phyloP scores from a whole-genome alignment of 2,113 vertebrate genomes.

The Chaetodon trifascialis region DNA sequence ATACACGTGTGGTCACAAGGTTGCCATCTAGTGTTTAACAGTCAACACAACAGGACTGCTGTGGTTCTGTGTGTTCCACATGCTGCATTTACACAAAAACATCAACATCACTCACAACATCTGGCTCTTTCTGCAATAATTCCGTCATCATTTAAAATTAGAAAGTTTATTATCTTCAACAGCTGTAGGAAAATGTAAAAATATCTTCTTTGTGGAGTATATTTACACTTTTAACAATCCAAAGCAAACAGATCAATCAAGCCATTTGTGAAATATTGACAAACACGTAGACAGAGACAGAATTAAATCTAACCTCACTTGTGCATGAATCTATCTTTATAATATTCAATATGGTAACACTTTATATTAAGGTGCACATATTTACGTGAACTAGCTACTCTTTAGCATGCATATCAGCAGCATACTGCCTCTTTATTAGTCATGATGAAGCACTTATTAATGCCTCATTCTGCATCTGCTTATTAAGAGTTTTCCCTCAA shows the following conservation, averaged over 20 bases:
- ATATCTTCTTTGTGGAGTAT: conserved; percentile 48
- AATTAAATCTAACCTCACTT: not conserved
- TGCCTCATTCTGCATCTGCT: too few species aligned
- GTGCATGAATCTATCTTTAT: not conserved
- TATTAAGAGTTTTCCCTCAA: too few species aligned
- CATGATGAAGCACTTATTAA: too few species aligned
- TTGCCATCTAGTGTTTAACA: conserved; percentile 42
- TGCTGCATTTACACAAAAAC: not conserved
- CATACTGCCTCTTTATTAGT: too few species aligned
- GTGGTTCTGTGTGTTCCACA: not conserved
- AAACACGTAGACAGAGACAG: not conserved
- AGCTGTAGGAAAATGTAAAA: conserved; percentile 77
- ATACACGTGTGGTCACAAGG: not conserved
- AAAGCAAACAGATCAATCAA: conserved; percentile 11
- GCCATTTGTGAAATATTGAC: not conserved
- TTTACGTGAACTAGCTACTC: too few species aligned
- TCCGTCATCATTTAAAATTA: conserved; percentile 16
- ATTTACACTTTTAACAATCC: conserved; percentile 59
- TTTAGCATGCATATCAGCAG: too few species aligned
- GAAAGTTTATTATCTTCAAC: conserved; percentile 62
- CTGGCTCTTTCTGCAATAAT: not conserved
- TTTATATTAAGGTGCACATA: too few species aligned
- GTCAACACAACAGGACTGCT: not conserved
- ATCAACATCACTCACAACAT: too few species aligned
- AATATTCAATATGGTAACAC: not conserved